Base-by-base conservation (phyloP, 2,888 invertebrate genomes). In the Heliconius cydno region DNA sequence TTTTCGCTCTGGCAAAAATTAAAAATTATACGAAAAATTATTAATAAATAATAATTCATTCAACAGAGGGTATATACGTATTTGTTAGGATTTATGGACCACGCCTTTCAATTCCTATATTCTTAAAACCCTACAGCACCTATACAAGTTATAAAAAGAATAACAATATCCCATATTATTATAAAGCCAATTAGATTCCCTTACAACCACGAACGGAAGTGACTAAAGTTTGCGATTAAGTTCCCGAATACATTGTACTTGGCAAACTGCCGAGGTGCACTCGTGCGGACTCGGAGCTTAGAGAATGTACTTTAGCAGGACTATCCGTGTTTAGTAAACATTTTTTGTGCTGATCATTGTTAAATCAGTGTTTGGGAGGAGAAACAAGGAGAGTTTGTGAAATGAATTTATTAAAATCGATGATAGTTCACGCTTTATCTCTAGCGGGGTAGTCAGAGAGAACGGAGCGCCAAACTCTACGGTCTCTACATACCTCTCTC, bases 161-260 rank as follows among this genome's bases (percentile, higher is more conserved):
- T n/a, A 52, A 19, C 5, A 52, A 52, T 52, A 10, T 63, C 34
- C 38, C 1, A 5, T 46, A 12, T 19, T 28, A 13, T 65, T 15
- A 19, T 65, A 41, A 46, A 41, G 65, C 41, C 65, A 75, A 65
- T 70, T 66, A 71, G 70, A 34, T 68, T 78, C 76, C 34, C 57
- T 65, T 66, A 63, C 57, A 78, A 60, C 71, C 67, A 41, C 71
- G 41, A 70, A 76, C 34, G 80, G 68, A 68, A 78, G 73, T 78
- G 71, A 76, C 72, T 75, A 79, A 80, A 81, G 77, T 82, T 82
- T 84, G 83, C 84, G 85, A 88, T 88, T 86, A 87, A 87, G 86
- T 86, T 87, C 82, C 82, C 83, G 84, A 88, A 85, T 85, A 83
- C 85, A 82, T 81, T 82, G 76, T 79, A 85, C 85, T 88, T 89